Conservation (phyloP, 2,113 vertebrate species). For the Gasterosteus aculeatus region DNA sequence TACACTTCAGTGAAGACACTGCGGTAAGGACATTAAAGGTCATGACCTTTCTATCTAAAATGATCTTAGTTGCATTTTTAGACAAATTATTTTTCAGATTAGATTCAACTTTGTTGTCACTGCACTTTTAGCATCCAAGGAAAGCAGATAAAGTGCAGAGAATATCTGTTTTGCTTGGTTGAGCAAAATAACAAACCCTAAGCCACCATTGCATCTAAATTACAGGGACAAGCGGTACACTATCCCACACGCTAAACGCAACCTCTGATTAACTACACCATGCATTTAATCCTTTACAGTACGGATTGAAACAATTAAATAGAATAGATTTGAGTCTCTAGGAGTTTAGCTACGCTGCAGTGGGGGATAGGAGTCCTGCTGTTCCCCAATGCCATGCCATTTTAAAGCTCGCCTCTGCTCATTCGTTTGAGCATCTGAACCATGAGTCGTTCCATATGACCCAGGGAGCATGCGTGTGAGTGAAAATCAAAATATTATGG, state of each 20-base stretch:
- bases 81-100: too few relatives aligned
- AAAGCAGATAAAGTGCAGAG: too few relatives aligned
- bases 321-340: not conserved
- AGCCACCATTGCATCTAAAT: conserved; percentile 16
- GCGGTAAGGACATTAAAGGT: conserved; percentile 15
- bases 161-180: not conserved
- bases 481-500: conserved; percentile 68
- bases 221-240: conserved; percentile 4
- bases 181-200: not conserved
- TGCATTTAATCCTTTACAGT: not conserved
- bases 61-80: conserved; percentile 19
- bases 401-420: not conserved
- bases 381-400: too few relatives aligned
- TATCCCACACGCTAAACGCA: conserved; percentile 16
- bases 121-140: too few relatives aligned
- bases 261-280: not conserved
- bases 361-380: not conserved
- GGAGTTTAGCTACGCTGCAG: not conserved
- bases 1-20: conserved; percentile 5
- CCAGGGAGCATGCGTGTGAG: conserved; percentile 17
- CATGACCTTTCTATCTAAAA: conserved; percentile 44
- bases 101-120: too few relatives aligned
- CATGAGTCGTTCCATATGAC: conserved; percentile 20
- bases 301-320: not conserved
- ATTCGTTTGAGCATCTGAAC: conserved; percentile 1